Evolutionary conservation across 2,888 invertebrate species (phyloP), one percentile per base, ranked within the genome.

Genomic region (Crossocerus cetratus): DNA sequence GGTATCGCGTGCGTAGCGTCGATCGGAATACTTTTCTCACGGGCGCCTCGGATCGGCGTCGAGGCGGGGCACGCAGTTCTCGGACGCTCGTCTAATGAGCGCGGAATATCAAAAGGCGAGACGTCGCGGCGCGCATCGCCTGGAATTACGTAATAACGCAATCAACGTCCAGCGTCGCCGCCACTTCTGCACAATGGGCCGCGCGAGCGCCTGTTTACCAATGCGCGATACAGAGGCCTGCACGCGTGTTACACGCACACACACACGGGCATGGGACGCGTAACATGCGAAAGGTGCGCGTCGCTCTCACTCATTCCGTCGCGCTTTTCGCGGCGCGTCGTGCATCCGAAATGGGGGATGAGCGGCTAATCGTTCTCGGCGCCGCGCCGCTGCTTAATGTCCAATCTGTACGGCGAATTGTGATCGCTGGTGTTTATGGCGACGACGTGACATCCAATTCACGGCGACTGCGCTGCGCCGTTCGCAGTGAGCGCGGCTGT

Each of bases 101-200:
- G 32, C 61, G 71, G 74, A 68, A 71, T 74, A 76, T 74, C 69
- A 55, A 76, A 56, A 59, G 66, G 42, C 70, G n/a, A 64, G 61
- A 58, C 43, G 54, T 32, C 60, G 61, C 0, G 32, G 32, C 22
- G 65, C 63, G 68, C 66, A 68, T 70, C 59, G 74, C 66, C 59
- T 69, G 75, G 74, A 72, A 78, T 80, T 80, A 74, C 79, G 82
- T 77, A 82, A 84, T 83, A 84, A 84, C 78, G 77, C 79, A 84
- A 84, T 84, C 78, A 74, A 65, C 72, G 70, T 68, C 22, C 16
- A 22, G 78, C n/a, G n/a, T n/a, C n/a, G n/a, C n/a, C n/a, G n/a
- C n/a, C 72, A 59, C 45, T 57, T 45, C 65, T 58, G 73, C 72
- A 69, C 61, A 76, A 72, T 72, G 79, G 56, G 53, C 20, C 45